phyloP scores from a whole-genome alignment of 2,797 vertebrate species.

The Synanceia verrucosa region DNA sequence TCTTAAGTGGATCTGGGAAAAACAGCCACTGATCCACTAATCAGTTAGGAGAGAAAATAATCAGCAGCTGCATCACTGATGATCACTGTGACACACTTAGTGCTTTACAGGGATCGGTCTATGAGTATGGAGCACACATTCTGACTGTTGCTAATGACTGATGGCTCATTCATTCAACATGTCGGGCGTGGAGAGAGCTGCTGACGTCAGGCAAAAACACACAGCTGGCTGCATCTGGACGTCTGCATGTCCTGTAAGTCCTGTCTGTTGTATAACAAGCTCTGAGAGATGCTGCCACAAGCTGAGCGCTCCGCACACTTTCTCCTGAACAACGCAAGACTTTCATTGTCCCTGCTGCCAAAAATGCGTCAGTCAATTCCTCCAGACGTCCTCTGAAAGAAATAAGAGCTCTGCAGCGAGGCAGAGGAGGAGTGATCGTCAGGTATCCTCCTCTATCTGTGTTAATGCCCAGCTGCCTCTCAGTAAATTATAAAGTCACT shows the following conservation, averaged over 20 bases:
- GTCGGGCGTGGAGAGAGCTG: too few relatives aligned
- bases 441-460: not conserved
- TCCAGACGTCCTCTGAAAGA: constrained; percentile 42
- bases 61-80: too few relatives aligned
- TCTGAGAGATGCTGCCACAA: constrained; percentile 20
- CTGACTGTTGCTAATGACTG: too few relatives aligned
- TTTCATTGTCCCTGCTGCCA: constrained; percentile 55
- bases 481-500: not conserved
- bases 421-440: too few relatives aligned
- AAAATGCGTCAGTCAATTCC: constrained; percentile 57
- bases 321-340: constrained; percentile 54
- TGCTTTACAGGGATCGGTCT: too few relatives aligned
- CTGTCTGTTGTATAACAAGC: constrained; percentile 12
- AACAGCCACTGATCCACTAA: too few relatives aligned
- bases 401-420: constrained; percentile 38
- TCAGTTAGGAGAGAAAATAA: too few relatives aligned
- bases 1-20: too few relatives aligned
- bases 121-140: too few relatives aligned
- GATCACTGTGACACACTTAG: too few relatives aligned
- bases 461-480: not conserved
- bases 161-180: too few relatives aligned
- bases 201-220: constrained; percentile 44
- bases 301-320: not conserved
- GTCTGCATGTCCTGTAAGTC: constrained; percentile 8
- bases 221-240: constrained; percentile 32